These are phyloP conservation scores for Hipposideros larvatus DNA, from an alignment of 2,797 vertebrate species.

Conservation along the genomic window DNA sequence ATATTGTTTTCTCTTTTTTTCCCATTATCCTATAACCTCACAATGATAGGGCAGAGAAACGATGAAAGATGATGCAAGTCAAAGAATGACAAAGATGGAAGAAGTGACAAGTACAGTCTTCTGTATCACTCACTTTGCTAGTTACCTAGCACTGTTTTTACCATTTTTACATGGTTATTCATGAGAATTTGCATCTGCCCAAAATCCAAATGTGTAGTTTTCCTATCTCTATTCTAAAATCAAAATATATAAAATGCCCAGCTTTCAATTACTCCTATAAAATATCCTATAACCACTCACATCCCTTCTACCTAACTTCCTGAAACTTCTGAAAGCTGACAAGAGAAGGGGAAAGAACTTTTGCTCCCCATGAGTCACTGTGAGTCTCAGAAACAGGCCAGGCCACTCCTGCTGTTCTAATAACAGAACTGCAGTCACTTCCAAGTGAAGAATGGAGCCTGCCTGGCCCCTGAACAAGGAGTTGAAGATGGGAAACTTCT, in stretches of 20 bases:
- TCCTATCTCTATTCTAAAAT: conserved; percentile 14
- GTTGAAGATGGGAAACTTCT: not conserved
- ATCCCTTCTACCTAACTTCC: not conserved
- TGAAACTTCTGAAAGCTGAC: not conserved
- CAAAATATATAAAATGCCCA: not conserved
- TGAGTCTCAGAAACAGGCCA: conserved; percentile 4
- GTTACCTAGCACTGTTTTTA: not conserved
- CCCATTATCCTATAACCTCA: not conserved
- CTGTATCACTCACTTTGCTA: not conserved
- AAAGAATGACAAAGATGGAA: not conserved
- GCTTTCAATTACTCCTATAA: not conserved
- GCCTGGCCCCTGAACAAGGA: not conserved
- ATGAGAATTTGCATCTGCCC: not conserved
- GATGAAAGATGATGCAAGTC: not conserved
- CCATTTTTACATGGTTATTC: not conserved
- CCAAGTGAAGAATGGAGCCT: not conserved
- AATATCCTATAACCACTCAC: not conserved
- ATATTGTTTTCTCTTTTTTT: not conserved
- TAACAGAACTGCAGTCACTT: not conserved
- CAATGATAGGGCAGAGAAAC: not conserved
- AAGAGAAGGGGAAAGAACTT: not conserved
- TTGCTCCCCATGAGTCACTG: not conserved
- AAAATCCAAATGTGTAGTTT: not conserved
- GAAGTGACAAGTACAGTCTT: not conserved
- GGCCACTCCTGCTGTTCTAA: not conserved